Percentiles rank a stretch among this genome's conserved stretches.
Evolutionary conservation across 2,797 vertebrate genomes (phyloP).

Genomic region (Chloroceryle inda): DNA sequence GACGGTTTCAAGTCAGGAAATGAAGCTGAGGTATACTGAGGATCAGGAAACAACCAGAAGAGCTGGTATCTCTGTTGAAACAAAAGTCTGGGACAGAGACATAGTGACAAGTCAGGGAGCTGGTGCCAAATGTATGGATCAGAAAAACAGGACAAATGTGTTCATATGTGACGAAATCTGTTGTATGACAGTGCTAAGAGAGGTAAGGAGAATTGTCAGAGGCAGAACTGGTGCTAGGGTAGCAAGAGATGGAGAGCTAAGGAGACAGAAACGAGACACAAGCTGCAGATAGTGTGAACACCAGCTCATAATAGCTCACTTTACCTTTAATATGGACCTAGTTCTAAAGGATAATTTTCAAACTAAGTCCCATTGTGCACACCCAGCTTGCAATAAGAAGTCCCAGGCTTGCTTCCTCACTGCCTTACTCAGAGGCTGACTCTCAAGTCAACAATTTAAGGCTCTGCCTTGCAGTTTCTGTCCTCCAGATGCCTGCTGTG

Average conservation of each 20-base stretch:
- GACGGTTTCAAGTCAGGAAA: not conserved
- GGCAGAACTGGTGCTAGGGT: not conserved
- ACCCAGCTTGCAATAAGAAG: not conserved
- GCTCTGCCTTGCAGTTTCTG: not conserved
- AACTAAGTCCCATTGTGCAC: not conserved
- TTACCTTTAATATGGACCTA: not conserved
- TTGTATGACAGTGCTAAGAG: not conserved
- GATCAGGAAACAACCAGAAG: not conserved
- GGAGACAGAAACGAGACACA: not conserved
- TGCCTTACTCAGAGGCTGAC: not conserved
- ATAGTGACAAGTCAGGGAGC: not conserved
- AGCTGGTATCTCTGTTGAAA: not conserved
- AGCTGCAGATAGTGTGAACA: not conserved
- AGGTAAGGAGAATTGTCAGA: not conserved
- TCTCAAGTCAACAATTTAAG: not conserved
- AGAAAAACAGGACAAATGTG: not conserved
- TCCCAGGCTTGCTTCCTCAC: not conserved
- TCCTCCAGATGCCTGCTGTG: not conserved
- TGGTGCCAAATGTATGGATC: not conserved
- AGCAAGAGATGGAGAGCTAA: not conserved
- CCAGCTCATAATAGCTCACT: not conserved
- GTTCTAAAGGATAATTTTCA: not conserved
- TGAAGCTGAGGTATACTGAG: not conserved
- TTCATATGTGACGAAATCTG: not conserved
- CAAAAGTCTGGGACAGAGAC: not conserved